phyloP scores from a whole-genome alignment of 1,140 invertebrate species.

The Tetraneura akinire region DNA sequence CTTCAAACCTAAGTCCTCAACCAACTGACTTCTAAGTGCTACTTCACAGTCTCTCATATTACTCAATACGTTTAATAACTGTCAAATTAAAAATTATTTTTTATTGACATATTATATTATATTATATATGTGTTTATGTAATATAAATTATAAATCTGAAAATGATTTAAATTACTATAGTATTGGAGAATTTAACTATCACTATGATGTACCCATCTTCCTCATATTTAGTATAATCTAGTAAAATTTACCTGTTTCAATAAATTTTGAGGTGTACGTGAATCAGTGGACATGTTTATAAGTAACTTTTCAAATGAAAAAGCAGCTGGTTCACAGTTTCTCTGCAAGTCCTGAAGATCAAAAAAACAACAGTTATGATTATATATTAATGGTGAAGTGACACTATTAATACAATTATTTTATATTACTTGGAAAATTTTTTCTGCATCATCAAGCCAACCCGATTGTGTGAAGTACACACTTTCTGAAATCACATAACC shows the following conservation, averaged over 20 bases:
- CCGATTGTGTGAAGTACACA: slow-evolving; percentile 85
- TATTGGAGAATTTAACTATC: too few species aligned
- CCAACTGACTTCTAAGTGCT: slow-evolving; percentile 62
- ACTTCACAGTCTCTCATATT: slow-evolving; percentile 64
- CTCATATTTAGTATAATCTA: too few species aligned
- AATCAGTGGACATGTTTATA: slow-evolving; percentile 75
- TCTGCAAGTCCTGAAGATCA: slow-evolving; percentile 70
- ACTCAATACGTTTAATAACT: slow-evolving; percentile 62
- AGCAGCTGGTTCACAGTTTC: slow-evolving; percentile 86
- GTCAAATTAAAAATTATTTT: slow-evolving; percentile 24
- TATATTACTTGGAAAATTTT: slow-evolving; percentile 71
- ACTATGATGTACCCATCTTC: too few species aligned
- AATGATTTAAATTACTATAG: too few species aligned
- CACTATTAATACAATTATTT: background rate
- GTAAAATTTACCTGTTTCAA: slow-evolving; percentile 63
- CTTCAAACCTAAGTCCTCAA: slow-evolving; percentile 64
- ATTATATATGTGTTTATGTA: too few species aligned
- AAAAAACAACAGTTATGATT: background rate
- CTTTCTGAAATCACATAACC: slow-evolving; percentile 91
- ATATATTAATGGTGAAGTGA: background rate
- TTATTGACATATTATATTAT: too few species aligned
- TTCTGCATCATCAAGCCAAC: slow-evolving; percentile 76
- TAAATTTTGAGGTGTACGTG: slow-evolving; percentile 67
- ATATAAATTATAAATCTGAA: too few species aligned
- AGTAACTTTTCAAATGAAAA: slow-evolving; percentile 86